Base-by-base conservation (phyloP, 2,113 vertebrate genomes). In the Beaufortia kweichowensis region DNA sequence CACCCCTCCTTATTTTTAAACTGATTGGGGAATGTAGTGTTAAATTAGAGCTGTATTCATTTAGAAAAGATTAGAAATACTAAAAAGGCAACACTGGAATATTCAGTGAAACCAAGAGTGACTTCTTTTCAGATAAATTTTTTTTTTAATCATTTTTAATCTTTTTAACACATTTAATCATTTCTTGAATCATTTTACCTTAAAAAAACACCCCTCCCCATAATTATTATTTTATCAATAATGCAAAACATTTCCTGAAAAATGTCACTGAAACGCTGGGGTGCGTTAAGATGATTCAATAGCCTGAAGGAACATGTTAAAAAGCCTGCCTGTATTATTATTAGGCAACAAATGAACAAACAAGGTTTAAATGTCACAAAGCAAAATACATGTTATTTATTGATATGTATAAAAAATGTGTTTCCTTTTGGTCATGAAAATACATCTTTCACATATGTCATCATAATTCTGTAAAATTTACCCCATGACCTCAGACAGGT, bases 361-460 rank as follows among this genome's bases (percentile, higher is more conserved):
- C 79, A 80, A 77, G 80, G 72, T 71, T 68, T 80, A 65, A 77
- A 84, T 57, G 77, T 81, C 79, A 79, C 83, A 61, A 81, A 33
- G 14, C 77, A 73, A 75, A 73, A 72, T 67, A 64, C 77, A 78
- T 83, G 82, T 81, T 24, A 69, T 53, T 46, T 46, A 46, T 17
- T 46, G 7, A 4, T 39, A 39, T 39, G 6, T 7, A 7, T 39
- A 39, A 7, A 7, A 39, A 7, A 7, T 7, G 6, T 39, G 3
- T 39, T 39, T 46, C 14, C 12, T 46, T 15, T 39, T 7, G 14
- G 9, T 26, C 50, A 50, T 24, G 48, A n/a, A 48, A 59, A 71
- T 28, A 43, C 50, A 46, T 50, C 50, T 50, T 50, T 57, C 67
- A 56, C 35, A 31, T 24, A 39, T 50, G 64, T n/a, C 21, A 6